phyloP scores from a whole-genome alignment of 2,888 invertebrate genomes.

The Tineola bisselliella region DNA sequence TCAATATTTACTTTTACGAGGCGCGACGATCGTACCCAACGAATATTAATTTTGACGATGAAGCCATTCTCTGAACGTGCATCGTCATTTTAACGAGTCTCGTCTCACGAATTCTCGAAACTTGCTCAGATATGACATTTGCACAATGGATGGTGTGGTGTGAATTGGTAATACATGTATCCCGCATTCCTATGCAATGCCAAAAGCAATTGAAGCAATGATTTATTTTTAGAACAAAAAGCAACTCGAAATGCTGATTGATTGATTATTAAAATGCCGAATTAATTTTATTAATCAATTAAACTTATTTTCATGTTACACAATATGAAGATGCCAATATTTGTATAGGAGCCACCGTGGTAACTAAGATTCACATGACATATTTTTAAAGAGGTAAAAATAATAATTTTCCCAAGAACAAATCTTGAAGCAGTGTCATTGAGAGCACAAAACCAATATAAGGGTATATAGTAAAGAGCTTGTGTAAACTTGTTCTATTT shows the following conservation, averaged over 20 bases:
- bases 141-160: conserved; percentile 1
- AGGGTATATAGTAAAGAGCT: neutral
- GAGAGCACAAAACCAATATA: conserved; percentile 2
- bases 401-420: neutral
- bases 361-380: neutral
- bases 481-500: neutral
- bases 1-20: conserved; percentile 48
- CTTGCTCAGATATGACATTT: conserved; percentile 17
- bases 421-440: neutral
- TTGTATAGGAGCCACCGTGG: no score
- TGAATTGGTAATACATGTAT: neutral
- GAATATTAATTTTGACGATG: conserved; percentile 61
- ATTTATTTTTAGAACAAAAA: no score
- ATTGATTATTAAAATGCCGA: no score
- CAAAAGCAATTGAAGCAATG: neutral
- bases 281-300: no score
- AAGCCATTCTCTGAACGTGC: conserved; percentile 54
- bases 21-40: neutral
- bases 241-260: no score
- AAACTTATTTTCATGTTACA: no score
- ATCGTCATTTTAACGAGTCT: conserved; percentile 41
- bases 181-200: neutral
- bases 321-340: no score
- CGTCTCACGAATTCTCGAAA: conserved; percentile 47
- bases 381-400: neutral